Evolutionary conservation across 2,888 invertebrate genomes (phyloP).

Genomic region (Heliconius hortense): DNA sequence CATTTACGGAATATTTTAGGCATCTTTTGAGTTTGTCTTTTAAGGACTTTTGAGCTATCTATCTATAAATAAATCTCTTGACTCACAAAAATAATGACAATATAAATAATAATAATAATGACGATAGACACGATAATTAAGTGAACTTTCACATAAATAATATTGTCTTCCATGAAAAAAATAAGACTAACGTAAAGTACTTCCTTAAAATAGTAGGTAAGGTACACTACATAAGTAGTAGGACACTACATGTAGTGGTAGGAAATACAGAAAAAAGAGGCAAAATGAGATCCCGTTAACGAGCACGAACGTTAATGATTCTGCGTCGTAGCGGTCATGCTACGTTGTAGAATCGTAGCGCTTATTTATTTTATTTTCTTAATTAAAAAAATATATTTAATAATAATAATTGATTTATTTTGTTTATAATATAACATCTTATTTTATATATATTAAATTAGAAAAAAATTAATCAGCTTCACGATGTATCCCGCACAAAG

Average conservation of each 20-base stretch:
- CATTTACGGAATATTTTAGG: too few relatives aligned
- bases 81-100: not conserved
- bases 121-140: not conserved
- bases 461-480: too few relatives aligned
- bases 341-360: constrained; percentile 27
- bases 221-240: not conserved
- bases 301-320: not conserved
- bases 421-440: too few relatives aligned
- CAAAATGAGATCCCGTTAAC: not conserved
- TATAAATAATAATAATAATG: not conserved
- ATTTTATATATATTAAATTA: too few relatives aligned
- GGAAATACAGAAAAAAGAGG: not conserved
- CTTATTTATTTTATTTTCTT: not conserved
- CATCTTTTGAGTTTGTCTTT: too few relatives aligned
- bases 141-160: too few relatives aligned
- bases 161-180: too few relatives aligned
- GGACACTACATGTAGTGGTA: too few relatives aligned
- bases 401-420: too few relatives aligned
- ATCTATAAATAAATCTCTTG: not conserved
- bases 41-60: too few relatives aligned
- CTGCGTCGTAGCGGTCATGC: not conserved
- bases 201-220: not conserved
- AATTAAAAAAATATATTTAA: not conserved
- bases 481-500: too few relatives aligned
- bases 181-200: not conserved